Percentiles rank a stretch among this genome's conserved stretches.
Conservation (phyloP, 2,113 vertebrate genomes). For the Fukomys damarensis region DNA sequence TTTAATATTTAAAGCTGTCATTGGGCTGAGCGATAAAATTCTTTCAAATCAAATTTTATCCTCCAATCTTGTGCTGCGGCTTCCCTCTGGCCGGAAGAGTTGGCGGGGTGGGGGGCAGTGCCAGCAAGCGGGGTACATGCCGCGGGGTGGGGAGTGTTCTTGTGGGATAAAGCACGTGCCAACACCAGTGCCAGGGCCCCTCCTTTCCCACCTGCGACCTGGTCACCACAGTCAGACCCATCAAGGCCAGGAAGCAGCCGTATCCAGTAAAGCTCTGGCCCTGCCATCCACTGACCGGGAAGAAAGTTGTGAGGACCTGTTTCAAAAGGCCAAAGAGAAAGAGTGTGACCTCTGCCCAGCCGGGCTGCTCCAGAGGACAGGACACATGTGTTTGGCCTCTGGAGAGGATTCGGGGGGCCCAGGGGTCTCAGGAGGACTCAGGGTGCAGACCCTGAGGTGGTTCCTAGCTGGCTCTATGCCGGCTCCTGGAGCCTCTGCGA, state of each 20-base stretch:
- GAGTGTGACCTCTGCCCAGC: not conserved
- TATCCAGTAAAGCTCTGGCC: rapidly evolving
- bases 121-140: not conserved
- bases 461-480: not conserved
- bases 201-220: not conserved
- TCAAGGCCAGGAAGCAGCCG: not conserved
- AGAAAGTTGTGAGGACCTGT: not conserved
- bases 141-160: rapidly evolving
- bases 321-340: not conserved
- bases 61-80: not conserved
- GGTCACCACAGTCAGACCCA: not conserved
- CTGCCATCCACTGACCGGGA: not conserved
- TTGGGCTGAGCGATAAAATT: constrained; percentile 58
- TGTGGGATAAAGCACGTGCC: too few species aligned
- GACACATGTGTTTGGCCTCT: not conserved
- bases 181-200: rapidly evolving
- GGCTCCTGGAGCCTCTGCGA: not conserved
- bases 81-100: constrained; percentile 8
- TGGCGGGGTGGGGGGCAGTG: not conserved
- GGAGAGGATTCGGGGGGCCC: rapidly evolving
- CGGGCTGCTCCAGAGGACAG: not conserved
- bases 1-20: constrained; percentile 78
- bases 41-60: constrained; percentile 70
- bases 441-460: not conserved
- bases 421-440: not conserved